Percentiles rank a stretch among this genome's conserved stretches.
Conservation (phyloP, 2,113 vertebrate genomes). For the Oncorhynchus clarkii region DNA sequence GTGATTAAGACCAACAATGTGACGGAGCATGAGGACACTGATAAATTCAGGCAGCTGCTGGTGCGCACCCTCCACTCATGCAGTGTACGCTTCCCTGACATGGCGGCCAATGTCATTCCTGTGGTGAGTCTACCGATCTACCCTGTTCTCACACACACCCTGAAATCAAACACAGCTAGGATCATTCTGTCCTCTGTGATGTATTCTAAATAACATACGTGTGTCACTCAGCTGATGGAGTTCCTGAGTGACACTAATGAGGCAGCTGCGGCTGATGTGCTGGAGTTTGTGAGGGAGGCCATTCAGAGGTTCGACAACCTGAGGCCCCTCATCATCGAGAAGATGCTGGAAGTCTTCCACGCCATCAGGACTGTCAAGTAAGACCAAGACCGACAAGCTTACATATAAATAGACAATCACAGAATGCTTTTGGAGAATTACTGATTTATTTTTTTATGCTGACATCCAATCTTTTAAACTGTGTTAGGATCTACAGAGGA, state of each 20-base stretch:
- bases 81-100: conserved; percentile 97
- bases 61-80: conserved; percentile 96
- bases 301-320: conserved; percentile 95
- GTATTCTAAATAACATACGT: background rate
- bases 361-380: conserved; percentile 98
- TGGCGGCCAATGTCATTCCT: conserved; percentile 98
- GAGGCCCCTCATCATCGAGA: conserved; percentile 93
- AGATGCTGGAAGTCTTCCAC: conserved; percentile 99
- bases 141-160: background rate
- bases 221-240: conserved; percentile 87
- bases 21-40: conserved; percentile 95
- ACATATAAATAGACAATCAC: too few species aligned
- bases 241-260: conserved; percentile 97
- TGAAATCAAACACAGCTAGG: background rate
- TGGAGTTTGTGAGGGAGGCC: conserved; percentile 97
- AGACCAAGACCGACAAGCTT: conserved; percentile 38
- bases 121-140: conserved; percentile 81
- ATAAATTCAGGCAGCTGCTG: conserved; percentile 96
- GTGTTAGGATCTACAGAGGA: conserved; percentile 90
- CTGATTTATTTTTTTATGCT: background rate
- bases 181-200: background rate
- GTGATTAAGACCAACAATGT: conserved; percentile 99
- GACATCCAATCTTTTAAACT: background rate
- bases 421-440: too few species aligned
- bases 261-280: conserved; percentile 93